Evolutionary conservation across 2,113 vertebrate genomes (phyloP).

Genomic region (Dicerorhinus sumatrensis): DNA sequence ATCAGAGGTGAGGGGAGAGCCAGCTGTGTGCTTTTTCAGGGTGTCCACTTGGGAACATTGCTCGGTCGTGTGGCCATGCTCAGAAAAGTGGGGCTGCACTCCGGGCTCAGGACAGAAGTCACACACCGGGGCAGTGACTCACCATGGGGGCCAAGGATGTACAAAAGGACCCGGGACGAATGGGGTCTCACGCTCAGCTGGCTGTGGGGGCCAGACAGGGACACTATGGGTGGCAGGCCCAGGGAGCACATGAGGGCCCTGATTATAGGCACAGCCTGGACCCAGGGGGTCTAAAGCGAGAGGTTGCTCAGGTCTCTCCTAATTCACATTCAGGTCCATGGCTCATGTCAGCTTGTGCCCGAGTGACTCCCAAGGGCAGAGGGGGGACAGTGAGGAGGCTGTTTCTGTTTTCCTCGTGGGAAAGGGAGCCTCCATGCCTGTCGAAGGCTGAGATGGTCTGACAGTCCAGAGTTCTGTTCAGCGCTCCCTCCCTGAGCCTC

Average conservation of each 20-base stretch:
- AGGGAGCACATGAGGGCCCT: too few species aligned
- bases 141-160: accelerated
- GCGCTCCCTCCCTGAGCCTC: accelerated
- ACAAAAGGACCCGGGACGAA: background rate
- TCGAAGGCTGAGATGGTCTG: accelerated
- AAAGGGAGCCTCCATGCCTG: accelerated
- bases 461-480: accelerated
- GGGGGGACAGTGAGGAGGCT: too few species aligned
- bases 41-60: background rate
- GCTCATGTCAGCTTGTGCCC: background rate
- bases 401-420: background rate
- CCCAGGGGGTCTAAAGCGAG: accelerated
- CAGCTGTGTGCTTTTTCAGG: accelerated
- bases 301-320: accelerated
- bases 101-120: background rate
- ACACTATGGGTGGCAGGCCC: accelerated
- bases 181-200: background rate
- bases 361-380: background rate
- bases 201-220: background rate
- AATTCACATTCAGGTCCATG: accelerated
- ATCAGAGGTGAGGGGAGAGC: accelerated
- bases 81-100: background rate
- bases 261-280: background rate
- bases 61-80: accelerated
- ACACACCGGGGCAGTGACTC: background rate